Base-by-base conservation (phyloP, 2,797 vertebrate species). In the Centroberyx gerrardi region DNA sequence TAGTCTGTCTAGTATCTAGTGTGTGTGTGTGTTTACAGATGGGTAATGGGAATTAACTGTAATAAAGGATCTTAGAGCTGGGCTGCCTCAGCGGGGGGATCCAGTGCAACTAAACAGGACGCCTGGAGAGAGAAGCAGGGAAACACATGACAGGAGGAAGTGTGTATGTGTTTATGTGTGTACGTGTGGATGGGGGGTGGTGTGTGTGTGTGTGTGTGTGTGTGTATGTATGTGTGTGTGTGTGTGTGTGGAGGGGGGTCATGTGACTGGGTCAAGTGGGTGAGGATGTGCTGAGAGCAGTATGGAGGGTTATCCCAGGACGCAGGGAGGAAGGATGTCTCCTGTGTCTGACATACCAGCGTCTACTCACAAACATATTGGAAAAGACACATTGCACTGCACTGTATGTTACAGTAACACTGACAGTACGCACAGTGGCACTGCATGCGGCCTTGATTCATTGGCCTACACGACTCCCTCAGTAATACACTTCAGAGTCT, bases 251-350 rank as follows among this genome's bases (percentile, higher is more conserved):
- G 55, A 49, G 12, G 55, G 59, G 27, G 49, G 44, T 70, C 44
- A 28, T 51, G 9, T 31, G 27, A n/a, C 27, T 49, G 55, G n/a
- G 48, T 69, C 17, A 46, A 13, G 36, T 60, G 65, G 68, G 28
- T 59, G n/a, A 55, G 63, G 48, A 48, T 66, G 68, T 60, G 44
- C 65, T 62, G 56, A 56, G 62, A 79, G 55, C 33, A 60, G 38
- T 72, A 73, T 71, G 70, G 28, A 68, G 55, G 76, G 79, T 88
- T 76, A 82, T 75, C 28, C 54, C 13, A 53, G 85, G 79, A 84
- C 78, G 0, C 54, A 40, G 54, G 62, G 64, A 46, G 63, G 46
- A 52, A 81, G 81, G 73, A 56, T 68, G 55, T 38, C 17, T 2
- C 15, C 27, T 40, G 66, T 51, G 74, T 38, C 53, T 78, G 65